A percentile compares a stretch with the other conserved stretches of the same genome.
phyloP scores from a whole-genome alignment of 2,797 vertebrate species.

The Thaleichthys pacificus region DNA sequence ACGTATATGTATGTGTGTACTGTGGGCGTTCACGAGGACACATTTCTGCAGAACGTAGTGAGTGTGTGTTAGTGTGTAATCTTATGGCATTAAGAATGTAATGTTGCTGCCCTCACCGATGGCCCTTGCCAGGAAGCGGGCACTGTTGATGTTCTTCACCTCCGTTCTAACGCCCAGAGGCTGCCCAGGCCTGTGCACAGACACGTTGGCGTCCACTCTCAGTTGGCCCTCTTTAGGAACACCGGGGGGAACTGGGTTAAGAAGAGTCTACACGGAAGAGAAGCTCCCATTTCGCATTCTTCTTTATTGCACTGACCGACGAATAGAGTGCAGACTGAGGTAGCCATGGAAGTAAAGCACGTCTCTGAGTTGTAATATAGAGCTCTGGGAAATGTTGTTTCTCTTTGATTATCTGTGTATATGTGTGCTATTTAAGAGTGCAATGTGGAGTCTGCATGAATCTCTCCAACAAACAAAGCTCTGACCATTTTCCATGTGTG shows the following conservation, averaged over 20 bases:
- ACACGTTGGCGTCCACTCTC: slow-evolving; percentile 96
- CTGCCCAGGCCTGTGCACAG: slow-evolving; percentile 88
- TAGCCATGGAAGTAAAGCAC: too few relatives aligned
- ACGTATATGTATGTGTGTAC: neutral
- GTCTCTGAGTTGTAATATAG: too few relatives aligned
- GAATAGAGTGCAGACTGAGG: too few relatives aligned
- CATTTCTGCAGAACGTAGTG: neutral
- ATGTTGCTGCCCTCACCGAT: slow-evolving; percentile 71
- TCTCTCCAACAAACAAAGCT: too few relatives aligned
- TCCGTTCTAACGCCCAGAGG: slow-evolving; percentile 89
- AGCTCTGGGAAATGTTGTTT: too few relatives aligned
- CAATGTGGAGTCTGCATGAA: too few relatives aligned
- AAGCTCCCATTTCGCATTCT: neutral
- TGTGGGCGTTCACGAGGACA: neutral
- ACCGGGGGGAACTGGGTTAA: neutral
- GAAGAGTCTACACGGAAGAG: neutral
- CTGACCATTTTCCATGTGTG: neutral
- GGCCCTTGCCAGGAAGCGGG: slow-evolving; percentile 86
- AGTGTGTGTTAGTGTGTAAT: neutral
- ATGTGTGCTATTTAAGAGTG: too few relatives aligned
- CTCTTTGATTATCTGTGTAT: too few relatives aligned
- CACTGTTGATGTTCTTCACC: slow-evolving; percentile 98
- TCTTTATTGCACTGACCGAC: too few relatives aligned
- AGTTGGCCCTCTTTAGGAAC: slow-evolving; percentile 88
- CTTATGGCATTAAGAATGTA: neutral